Conservation (phyloP, 2,113 vertebrate species). For the Acinonyx jubatus region DNA sequence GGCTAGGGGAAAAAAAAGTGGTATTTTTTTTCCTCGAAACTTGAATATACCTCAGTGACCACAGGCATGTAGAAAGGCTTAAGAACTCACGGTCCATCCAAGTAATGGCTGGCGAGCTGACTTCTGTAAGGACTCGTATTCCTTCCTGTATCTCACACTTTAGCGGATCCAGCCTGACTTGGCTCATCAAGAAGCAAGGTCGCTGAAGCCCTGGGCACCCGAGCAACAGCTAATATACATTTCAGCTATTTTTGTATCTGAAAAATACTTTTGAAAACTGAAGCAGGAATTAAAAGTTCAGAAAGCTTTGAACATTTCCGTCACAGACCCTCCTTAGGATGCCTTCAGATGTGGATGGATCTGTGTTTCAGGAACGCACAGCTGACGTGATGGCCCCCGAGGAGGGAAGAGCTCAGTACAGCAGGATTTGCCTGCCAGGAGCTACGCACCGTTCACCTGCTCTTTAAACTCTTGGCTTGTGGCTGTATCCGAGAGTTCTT, state of each 20-base stretch:
- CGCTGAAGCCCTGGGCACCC: background rate
- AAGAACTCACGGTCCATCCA: background rate
- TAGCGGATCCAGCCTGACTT: background rate
- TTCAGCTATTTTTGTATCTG: background rate
- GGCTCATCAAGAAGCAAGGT: background rate
- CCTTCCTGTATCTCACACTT: background rate
- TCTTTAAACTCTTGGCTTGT: background rate
- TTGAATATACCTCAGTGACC: background rate
- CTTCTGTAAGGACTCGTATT: accelerated
- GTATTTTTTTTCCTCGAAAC: background rate
- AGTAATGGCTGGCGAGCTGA: background rate
- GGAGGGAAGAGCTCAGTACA: background rate
- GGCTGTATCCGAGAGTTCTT: background rate
- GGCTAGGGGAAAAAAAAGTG: background rate
- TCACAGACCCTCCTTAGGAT: background rate
- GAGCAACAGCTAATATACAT: background rate
- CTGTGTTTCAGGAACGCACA: background rate
- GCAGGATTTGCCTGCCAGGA: no score
- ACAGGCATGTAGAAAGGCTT: background rate
- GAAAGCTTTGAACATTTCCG: background rate
- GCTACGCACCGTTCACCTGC: background rate
- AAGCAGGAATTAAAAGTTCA: background rate
- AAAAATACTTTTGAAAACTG: background rate
- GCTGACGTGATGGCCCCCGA: background rate
- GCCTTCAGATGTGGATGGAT: background rate